These are phyloP conservation scores for Yponomeuta evonymella DNA, from an alignment of 2,888 invertebrate genomes.

Conservation along the genomic window DNA sequence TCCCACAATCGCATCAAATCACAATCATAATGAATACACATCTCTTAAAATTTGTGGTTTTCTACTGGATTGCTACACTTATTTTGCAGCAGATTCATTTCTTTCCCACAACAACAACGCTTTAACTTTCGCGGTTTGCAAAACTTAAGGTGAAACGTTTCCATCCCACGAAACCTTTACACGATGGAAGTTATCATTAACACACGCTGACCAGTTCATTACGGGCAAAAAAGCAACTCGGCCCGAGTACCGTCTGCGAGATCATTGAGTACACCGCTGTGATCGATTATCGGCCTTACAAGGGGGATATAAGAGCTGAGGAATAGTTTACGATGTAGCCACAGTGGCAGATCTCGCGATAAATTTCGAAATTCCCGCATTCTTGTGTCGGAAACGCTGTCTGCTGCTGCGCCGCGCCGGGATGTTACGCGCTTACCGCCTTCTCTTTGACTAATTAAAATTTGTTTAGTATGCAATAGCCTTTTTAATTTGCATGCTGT, in stretches of 20 bases:
- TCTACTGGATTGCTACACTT: too few species aligned
- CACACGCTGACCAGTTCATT: constrained; percentile 21
- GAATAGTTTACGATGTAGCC: background rate
- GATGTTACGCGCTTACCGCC: background rate
- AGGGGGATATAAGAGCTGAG: background rate
- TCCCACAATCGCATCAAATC: too few species aligned
- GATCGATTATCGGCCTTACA: background rate
- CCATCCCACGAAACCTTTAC: background rate
- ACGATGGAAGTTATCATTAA: constrained; percentile 14
- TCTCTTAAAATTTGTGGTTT: too few species aligned
- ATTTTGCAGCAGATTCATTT: too few species aligned
- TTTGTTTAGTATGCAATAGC: background rate
- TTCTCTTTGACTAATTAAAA: constrained; percentile 2
- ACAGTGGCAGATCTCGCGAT: constrained; percentile 20
- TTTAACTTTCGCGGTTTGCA: constrained; percentile 30
- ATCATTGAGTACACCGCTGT: background rate
- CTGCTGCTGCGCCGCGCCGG: background rate
- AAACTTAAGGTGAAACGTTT: constrained; percentile 22
- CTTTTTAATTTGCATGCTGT: background rate
- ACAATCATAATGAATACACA: too few species aligned
- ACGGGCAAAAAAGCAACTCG: constrained; percentile 20
- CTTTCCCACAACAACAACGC: too few species aligned
- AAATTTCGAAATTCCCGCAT: constrained; percentile 25
- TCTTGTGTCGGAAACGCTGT: constrained; percentile 8
- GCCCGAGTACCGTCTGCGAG: background rate